Conservation (phyloP, 2,113 vertebrate species). For the Budorcas taxicolor region DNA sequence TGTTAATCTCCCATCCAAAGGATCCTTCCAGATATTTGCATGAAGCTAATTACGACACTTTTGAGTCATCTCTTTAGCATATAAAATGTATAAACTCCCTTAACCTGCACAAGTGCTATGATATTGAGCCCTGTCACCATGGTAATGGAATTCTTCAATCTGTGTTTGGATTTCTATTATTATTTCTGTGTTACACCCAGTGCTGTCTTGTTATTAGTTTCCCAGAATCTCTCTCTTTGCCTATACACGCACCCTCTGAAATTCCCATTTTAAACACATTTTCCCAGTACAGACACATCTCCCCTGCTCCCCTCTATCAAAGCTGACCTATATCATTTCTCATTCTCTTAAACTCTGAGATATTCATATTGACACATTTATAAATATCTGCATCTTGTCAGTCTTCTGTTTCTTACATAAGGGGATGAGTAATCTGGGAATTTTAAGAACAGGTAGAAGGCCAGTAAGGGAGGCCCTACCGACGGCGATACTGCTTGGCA, state of each 20-base stretch:
- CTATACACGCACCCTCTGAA: background rate
- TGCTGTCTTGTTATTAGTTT: background rate
- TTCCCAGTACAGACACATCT: background rate
- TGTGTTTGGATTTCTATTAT: background rate
- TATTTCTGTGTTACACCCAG: background rate
- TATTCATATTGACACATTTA: background rate
- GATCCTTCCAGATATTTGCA: background rate
- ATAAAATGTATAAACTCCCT: background rate
- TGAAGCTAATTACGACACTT: background rate
- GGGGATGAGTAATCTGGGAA: background rate
- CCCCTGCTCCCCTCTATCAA: background rate
- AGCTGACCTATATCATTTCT: background rate
- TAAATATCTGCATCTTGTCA: background rate
- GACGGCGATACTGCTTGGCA: background rate
- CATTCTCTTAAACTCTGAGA: background rate
- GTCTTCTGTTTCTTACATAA: background rate
- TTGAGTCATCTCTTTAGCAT: background rate
- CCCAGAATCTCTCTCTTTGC: background rate
- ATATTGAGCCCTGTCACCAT: background rate
- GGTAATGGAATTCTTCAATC: background rate
- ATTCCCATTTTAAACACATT: background rate
- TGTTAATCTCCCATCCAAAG: background rate
- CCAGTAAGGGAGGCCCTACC: background rate
- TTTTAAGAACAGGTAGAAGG: background rate
- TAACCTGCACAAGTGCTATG: background rate